These are phyloP conservation scores for Aspidiotus rigidus DNA, from an alignment of 2,888 invertebrate species.

Conservation along the genomic window DNA sequence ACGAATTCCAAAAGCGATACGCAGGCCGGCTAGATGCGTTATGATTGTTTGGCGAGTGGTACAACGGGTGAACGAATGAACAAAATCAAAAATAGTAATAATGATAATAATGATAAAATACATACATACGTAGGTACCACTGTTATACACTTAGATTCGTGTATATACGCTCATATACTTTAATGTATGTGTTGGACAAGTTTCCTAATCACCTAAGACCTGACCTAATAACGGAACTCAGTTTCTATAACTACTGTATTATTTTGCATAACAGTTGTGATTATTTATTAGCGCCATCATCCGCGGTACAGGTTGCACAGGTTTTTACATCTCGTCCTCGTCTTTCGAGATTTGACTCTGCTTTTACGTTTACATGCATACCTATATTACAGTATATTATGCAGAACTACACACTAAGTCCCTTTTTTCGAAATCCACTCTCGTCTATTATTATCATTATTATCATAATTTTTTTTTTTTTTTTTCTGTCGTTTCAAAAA, in stretches of 20 bases:
- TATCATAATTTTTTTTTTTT: too few relatives aligned
- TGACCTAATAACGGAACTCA: constrained; percentile 33
- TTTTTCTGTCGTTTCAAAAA: too few relatives aligned
- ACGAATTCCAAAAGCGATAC: neutral
- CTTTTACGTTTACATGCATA: too few relatives aligned
- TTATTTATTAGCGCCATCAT: constrained; percentile 28
- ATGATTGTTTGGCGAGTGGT: neutral
- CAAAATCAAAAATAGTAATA: neutral
- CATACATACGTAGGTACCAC: too few relatives aligned
- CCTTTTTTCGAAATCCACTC: too few relatives aligned
- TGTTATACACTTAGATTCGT: neutral
- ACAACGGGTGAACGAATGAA: neutral
- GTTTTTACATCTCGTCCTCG: constrained; percentile 26
- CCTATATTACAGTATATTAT: too few relatives aligned
- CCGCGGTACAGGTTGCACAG: constrained; percentile 26
- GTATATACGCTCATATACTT: constrained; percentile 1
- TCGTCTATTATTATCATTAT: too few relatives aligned
- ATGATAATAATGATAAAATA: neutral
- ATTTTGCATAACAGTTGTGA: constrained; percentile 32
- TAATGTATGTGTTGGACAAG: constrained; percentile 22
- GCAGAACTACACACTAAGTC: too few relatives aligned
- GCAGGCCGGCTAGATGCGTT: neutral
- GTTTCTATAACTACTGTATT: constrained; percentile 28
- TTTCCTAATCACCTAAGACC: constrained; percentile 31
- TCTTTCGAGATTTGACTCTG: constrained; percentile 27